A percentile compares a stretch with the other conserved stretches of the same genome.
Evolutionary conservation across 35 echinoderm and acorn worm genomes (phyloP).

Genomic region (Ptychodera flava): DNA sequence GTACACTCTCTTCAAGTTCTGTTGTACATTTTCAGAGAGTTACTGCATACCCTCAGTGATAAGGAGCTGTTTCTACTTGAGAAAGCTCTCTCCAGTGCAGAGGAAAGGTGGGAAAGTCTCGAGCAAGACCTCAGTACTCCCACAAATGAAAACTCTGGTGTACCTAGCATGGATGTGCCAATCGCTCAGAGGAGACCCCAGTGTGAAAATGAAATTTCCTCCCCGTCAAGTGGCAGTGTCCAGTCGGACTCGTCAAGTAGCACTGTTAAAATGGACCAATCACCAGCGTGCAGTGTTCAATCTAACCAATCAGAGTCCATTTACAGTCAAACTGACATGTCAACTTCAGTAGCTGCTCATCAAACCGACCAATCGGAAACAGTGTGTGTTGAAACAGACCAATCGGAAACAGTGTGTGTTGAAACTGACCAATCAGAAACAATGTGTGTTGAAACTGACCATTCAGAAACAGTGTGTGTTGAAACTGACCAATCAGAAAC

Average conservation of each 20-base stretch:
- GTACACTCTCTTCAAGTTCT: too few species aligned
- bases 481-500: neutral
- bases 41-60: constrained; percentile 62
- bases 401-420: neutral
- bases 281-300: neutral
- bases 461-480: neutral
- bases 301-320: neutral
- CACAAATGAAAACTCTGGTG: neutral
- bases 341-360: too few species aligned
- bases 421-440: neutral
- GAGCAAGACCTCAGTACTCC: constrained; percentile 42
- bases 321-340: too few species aligned
- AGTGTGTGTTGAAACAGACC: neutral
- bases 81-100: constrained; percentile 72
- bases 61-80: constrained; percentile 81
- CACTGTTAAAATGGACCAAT: neutral
- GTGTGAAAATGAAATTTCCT: neutral
- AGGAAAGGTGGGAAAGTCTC: constrained; percentile 77
- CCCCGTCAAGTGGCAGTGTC: neutral
- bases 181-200: neutral
- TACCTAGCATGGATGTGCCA: neutral
- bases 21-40: constrained; percentile 47
- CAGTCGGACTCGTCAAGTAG: neutral
- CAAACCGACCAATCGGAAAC: neutral
- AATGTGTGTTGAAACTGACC: neutral